Evolutionary conservation across 2,888 invertebrate genomes (phyloP), one percentile per base, ranked within the genome.

Genomic region (Diogma glabrata): DNA sequence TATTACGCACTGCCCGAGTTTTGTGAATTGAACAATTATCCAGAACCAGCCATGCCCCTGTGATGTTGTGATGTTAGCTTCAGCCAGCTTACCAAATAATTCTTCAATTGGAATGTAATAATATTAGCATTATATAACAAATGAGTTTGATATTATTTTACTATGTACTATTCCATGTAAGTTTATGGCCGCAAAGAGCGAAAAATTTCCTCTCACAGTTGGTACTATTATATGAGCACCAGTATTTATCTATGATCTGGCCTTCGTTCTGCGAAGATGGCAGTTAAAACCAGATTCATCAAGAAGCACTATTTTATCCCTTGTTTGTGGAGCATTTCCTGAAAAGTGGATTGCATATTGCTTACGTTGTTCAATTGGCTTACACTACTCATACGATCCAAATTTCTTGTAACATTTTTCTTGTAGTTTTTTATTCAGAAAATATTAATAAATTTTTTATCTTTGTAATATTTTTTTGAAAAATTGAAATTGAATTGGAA

Each of bases 241-340:
- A 40, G 36, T n/a, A 9, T 5, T 36, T 36, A 36, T 36, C 36
- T 10, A 16, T 8, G 36, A 14, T 14, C 36, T 36, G 10, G 36
- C 36, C 19, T 40, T 40, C 38, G 38, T 40, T 5, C 19, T 40
- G n/a, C 38, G 38, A 40, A 40, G 38, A 19, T 40, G 38, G 38
- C 38, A 40, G 38, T 40, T 40, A 19, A 40, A 40, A 40, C 38
- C 38, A 19, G 38, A 40, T 17, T 17, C 38, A 17, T 40, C 19
- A 40, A 40, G 17, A 40, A 40, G 20, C 38, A 40, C 38, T 40
- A 40, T 40, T 40, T 40, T 40, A 40, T 40, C 38, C 38, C 38
- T 17, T 17, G 19, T 40, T 19, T 40, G 38, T 40, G 38, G 38
- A 40, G 19, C 38, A 40, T 17, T 40, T 40, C 19, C 2, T 40